Evolutionary conservation across 2,888 invertebrate species (phyloP).

Genomic region (Zeuzera pyrina): DNA sequence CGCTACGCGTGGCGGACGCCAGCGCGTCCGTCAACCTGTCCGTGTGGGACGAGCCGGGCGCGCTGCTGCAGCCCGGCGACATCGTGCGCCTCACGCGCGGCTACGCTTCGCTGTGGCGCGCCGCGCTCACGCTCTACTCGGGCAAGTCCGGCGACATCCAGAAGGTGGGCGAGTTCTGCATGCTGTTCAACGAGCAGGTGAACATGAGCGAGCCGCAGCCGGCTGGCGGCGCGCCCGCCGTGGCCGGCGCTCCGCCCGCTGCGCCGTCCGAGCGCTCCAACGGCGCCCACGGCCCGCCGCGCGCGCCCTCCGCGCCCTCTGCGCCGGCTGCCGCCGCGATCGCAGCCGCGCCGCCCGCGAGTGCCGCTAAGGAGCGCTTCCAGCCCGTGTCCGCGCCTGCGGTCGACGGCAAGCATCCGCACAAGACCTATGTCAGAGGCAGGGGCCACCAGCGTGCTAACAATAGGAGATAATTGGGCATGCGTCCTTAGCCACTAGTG

Average conservation of each 20-base stretch:
- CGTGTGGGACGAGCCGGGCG: slow-evolving; percentile 97
- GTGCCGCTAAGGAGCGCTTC: too few species aligned
- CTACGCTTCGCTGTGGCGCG: slow-evolving; percentile 91
- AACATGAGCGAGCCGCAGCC: slow-evolving; percentile 96
- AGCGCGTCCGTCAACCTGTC: slow-evolving; percentile 94
- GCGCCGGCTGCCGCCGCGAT: slow-evolving; percentile 13
- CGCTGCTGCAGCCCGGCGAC: slow-evolving; percentile 90
- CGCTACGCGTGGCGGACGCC: slow-evolving; percentile 94
- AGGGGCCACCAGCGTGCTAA: slow-evolving; percentile 36
- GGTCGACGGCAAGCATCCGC: slow-evolving; percentile 36
- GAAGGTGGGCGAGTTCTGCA: slow-evolving; percentile 96
- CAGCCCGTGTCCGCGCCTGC: slow-evolving; percentile 25
- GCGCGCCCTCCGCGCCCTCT: slow-evolving; percentile 10
- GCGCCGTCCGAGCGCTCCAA: slow-evolving; percentile 20
- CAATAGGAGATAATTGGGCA: slow-evolving; percentile 8
- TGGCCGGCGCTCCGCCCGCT: slow-evolving; percentile 19
- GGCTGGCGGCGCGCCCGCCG: slow-evolving; percentile 20
- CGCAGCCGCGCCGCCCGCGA: too few species aligned
- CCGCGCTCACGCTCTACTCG: slow-evolving; percentile 92
- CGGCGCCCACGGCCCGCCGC: slow-evolving; percentile 15
- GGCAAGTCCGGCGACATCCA: slow-evolving; percentile 95
- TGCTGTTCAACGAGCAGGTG: slow-evolving; percentile 92
- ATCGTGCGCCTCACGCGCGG: slow-evolving; percentile 91
- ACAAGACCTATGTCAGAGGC: slow-evolving; percentile 52
- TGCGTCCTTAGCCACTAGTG: too few species aligned